These are phyloP conservation scores for Prosopocoilus inquinatus DNA, from an alignment of 2,888 invertebrate species.

Conservation along the genomic window DNA sequence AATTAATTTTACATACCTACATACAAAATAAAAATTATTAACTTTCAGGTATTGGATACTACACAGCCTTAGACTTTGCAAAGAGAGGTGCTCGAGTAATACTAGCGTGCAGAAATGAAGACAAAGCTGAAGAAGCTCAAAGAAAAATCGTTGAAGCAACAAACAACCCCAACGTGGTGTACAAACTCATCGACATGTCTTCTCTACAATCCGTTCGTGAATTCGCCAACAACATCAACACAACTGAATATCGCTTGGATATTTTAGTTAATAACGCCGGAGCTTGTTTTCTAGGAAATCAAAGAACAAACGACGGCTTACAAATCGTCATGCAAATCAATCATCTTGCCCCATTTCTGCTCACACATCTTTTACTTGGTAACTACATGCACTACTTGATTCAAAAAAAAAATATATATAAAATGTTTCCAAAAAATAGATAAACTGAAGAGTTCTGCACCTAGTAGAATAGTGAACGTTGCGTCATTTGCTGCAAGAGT, in stretches of 20 bases:
- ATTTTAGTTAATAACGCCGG: conserved; percentile 67
- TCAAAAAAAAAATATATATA: not conserved
- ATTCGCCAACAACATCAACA: conserved; percentile 60
- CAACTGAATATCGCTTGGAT: conserved; percentile 56
- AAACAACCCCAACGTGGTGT: conserved; percentile 41
- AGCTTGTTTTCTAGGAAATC: conserved; percentile 49
- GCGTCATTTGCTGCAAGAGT: conserved; percentile 26
- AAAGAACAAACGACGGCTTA: conserved; percentile 60
- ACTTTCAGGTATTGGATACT: conserved; percentile 46
- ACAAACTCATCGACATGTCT: conserved; percentile 54
- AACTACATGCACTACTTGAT: conserved; percentile 20
- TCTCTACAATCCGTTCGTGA: conserved; percentile 57
- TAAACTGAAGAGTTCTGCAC: conserved; percentile 48
- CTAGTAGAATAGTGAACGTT: conserved; percentile 37
- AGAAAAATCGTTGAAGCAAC: conserved; percentile 37
- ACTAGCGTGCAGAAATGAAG: conserved; percentile 52
- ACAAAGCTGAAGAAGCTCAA: conserved; percentile 19
- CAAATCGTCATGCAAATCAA: conserved; percentile 52
- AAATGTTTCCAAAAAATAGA: conserved; percentile 37
- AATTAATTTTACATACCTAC: too few species aligned
- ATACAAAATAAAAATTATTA: not conserved
- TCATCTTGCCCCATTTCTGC: conserved; percentile 50
- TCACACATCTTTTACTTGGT: conserved; percentile 64
- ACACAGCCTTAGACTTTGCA: conserved; percentile 49
- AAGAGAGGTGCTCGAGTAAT: conserved; percentile 55